Conservation (phyloP, 2,888 invertebrate genomes). For the Sminthurides aquaticus region DNA sequence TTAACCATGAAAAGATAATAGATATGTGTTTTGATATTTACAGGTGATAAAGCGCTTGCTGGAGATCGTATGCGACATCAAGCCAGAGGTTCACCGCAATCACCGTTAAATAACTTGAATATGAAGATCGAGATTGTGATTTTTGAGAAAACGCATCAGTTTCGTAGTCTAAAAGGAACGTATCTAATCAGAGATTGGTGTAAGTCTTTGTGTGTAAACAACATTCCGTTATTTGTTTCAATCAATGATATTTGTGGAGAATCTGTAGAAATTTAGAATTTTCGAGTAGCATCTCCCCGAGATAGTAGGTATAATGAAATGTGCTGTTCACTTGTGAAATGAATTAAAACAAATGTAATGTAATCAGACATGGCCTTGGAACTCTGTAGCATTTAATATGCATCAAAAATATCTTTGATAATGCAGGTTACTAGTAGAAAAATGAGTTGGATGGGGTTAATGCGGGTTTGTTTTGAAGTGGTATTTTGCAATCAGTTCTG, state of each 20-base stretch:
- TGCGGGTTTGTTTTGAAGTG: too few species aligned
- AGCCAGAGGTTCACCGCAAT: slow-evolving; percentile 87
- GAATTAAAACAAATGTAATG: too few species aligned
- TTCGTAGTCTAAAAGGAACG: too few species aligned
- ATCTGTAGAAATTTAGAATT: not conserved
- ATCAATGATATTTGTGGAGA: not conserved
- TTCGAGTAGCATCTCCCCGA: not conserved
- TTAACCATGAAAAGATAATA: too few species aligned
- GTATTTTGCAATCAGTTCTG: not conserved
- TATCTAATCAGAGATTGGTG: not conserved
- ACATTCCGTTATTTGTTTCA: not conserved
- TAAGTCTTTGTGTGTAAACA: not conserved
- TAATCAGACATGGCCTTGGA: too few species aligned
- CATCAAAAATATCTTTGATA: too few species aligned
- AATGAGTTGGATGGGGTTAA: too few species aligned
- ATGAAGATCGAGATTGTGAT: not conserved
- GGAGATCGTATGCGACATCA: slow-evolving; percentile 79
- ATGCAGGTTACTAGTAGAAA: too few species aligned
- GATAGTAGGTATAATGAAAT: too few species aligned
- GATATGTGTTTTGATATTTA: too few species aligned
- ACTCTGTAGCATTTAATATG: too few species aligned
- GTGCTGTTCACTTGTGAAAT: not conserved
- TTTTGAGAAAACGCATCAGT: not conserved
- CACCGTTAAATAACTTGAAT: slow-evolving; percentile 52
- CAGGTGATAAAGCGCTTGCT: slow-evolving; percentile 74